Evolutionary conservation across 2,888 invertebrate species (phyloP), one percentile per base, ranked within the genome.

Genomic region (Helicoverpa assulta): DNA sequence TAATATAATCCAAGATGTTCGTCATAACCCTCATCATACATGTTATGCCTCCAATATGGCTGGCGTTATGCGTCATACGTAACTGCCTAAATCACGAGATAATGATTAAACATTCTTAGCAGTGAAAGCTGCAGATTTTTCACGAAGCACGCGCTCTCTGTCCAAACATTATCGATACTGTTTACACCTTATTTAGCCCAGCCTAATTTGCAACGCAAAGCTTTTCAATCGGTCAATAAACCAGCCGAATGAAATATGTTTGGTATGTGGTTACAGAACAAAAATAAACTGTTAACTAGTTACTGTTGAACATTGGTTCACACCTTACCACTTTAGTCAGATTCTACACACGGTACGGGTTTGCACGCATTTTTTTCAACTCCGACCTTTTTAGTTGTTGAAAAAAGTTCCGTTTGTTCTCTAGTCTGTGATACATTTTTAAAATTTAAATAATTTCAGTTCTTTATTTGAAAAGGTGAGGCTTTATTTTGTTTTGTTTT

Each of bases 221-320:
- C 66, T 54, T 56, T 50, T 64, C 62, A 77, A 81, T 83, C 78
- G 82, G 66, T 65, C 74, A 76, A 79, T 76, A 82, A 77, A 82
- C 77, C 57, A 67, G 66, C 58, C 79, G 80, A 87, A 81, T 86
- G 88, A 87, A 89, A 86, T 86, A 88, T 88, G 83, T 80, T 72
- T 71, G 88, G 89, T 87, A 88, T 90, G 90, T 85, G 86, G 84
- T 89, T 91, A 90, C 84, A 81, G 85, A 88, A 88, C 90, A 86
- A 92, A 94, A 94, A 94, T 94, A 95, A 93, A 93, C 90, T 87
- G 88, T 87, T 88, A 86, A 87, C 84, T 85, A 86, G 85, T 85
- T 79, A 83, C 80, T 82, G 80, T 62, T 72, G 74, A 78, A 80
- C 78, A 88, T 88, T 90, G 85, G 84, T 91, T 92, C 90, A 89